Conservation (phyloP, 2,888 invertebrate species). For the Lissocephala sabroskyi region DNA sequence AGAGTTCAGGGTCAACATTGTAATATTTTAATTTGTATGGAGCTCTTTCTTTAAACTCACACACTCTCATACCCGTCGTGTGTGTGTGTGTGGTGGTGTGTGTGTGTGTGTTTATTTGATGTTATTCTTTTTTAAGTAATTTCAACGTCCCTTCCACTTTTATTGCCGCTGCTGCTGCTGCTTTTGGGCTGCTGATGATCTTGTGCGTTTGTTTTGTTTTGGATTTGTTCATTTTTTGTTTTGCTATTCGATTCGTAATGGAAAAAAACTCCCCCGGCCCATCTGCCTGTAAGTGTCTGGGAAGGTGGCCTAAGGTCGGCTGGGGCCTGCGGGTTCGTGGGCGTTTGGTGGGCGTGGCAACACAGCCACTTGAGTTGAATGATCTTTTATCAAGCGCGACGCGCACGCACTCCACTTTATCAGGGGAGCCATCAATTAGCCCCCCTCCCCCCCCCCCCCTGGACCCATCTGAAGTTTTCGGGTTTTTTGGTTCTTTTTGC, state of each 20-base stretch:
- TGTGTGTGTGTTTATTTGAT: constrained; percentile 6
- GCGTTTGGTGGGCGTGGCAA: no score
- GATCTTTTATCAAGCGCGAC: no score
- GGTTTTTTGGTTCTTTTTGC: no score
- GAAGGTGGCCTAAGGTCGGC: no score
- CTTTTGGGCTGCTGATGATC: neutral
- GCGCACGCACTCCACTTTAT: no score
- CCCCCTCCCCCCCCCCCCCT: no score
- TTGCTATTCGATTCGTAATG: constrained; percentile 31
- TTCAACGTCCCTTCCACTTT: constrained; percentile 22
- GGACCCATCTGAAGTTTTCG: no score
- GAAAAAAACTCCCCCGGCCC: no score
- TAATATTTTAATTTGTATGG: constrained; percentile 53
- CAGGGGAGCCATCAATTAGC: no score
- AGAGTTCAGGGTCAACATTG: constrained; percentile 52
- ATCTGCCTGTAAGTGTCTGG: no score
- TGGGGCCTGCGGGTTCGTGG: no score
- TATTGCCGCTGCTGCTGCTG: constrained; percentile 15
- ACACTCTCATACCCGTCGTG: constrained; percentile 3
- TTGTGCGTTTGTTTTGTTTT: constrained; percentile 13
- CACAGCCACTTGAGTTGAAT: no score
- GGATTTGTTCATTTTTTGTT: constrained; percentile 22
- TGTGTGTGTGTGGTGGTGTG: neutral
- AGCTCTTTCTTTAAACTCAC: constrained; percentile 29
- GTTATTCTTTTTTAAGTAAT: constrained; percentile 1